Conservation (phyloP, 2,797 vertebrate species). For the Pelodytes ibericus region DNA sequence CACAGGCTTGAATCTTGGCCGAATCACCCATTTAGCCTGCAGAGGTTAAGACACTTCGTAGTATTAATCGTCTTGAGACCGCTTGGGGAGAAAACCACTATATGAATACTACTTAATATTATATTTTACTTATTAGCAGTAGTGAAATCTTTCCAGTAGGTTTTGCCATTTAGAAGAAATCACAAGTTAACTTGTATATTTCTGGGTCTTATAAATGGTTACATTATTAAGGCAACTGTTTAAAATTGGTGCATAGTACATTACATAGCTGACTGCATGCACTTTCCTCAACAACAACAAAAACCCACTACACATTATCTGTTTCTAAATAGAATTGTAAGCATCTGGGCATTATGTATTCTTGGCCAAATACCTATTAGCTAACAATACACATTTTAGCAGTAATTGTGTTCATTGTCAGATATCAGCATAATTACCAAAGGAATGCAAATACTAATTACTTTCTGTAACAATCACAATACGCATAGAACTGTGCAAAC, state of each 20-base stretch:
- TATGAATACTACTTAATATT: slow-evolving; percentile 10
- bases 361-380: slow-evolving; percentile 40
- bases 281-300: slow-evolving; percentile 18
- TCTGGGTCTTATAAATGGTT: background rate
- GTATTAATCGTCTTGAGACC: no score
- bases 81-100: no score
- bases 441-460: slow-evolving; percentile 17
- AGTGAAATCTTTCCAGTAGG: background rate
- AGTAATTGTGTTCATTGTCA: slow-evolving; percentile 30
- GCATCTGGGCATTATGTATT: slow-evolving; percentile 40
- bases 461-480: background rate
- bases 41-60: no score
- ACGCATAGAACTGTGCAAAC: no score
- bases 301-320: no score
- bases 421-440: slow-evolving; percentile 25
- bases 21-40: no score
- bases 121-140: no score
- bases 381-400: slow-evolving; percentile 34
- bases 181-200: no score
- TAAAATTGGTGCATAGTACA: slow-evolving; percentile 26
- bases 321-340: slow-evolving; percentile 31
- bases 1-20: no score
- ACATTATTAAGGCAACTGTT: no score
- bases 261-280: slow-evolving; percentile 42
- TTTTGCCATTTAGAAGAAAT: no score